Evolutionary conservation across 1,140 invertebrate genomes (phyloP).

Genomic region (Trissolcus basalis): DNA sequence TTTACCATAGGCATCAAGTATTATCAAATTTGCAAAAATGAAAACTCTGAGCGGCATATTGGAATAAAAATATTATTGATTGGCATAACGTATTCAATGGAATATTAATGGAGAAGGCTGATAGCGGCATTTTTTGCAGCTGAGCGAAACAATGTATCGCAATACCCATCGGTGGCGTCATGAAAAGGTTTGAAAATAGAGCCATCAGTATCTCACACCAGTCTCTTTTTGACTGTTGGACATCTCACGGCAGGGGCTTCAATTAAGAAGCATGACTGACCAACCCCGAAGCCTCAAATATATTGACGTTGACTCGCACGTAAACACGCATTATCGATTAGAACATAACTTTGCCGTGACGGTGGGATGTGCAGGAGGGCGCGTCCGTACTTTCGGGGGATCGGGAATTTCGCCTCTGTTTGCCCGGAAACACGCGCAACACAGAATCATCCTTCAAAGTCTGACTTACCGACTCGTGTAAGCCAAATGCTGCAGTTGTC

Average conservation of each 20-base stretch:
- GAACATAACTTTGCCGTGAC: constrained; percentile 64
- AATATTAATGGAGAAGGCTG: constrained; percentile 45
- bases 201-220: constrained; percentile 51
- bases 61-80: constrained; percentile 24
- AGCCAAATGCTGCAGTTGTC: constrained; percentile 48
- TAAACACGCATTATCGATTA: constrained; percentile 60
- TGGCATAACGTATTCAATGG: constrained; percentile 15
- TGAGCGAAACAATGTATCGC: constrained; percentile 34
- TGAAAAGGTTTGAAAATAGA: constrained; percentile 44
- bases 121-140: constrained; percentile 35
- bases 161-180: constrained; percentile 23
- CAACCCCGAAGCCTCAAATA: constrained; percentile 58
- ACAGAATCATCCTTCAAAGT: constrained; percentile 60
- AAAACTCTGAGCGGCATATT: no score
- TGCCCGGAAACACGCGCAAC: constrained; percentile 58
- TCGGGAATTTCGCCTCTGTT: constrained; percentile 54
- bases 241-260: constrained; percentile 62
- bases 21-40: no score
- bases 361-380: constrained; percentile 58
- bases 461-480: constrained; percentile 58
- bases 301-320: constrained; percentile 57
- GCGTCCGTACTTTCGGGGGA: constrained; percentile 47
- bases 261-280: constrained; percentile 69
- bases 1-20: no score
- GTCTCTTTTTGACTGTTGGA: constrained; percentile 55